phyloP scores from a whole-genome alignment of 2,888 invertebrate genomes.

The Ophion obscuratus region DNA sequence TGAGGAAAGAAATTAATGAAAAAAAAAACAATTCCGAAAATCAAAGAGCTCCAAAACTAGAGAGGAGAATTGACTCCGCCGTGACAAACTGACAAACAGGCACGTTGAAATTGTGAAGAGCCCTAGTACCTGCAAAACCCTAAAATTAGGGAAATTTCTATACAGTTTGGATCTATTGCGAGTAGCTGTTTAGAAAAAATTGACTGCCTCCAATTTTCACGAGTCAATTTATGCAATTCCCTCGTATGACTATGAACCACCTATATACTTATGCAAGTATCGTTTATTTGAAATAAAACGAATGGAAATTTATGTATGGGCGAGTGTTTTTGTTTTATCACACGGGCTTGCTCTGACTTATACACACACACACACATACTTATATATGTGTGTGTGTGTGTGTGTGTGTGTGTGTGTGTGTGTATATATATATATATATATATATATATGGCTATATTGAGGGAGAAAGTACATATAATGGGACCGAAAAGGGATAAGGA shows the following conservation, averaged over 20 bases:
- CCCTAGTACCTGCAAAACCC: too few species aligned
- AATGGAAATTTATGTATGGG: slow-evolving; percentile 36
- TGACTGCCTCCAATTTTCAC: not conserved
- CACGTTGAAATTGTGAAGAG: too few species aligned
- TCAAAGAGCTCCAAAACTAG: too few species aligned
- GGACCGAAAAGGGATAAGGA: slow-evolving; percentile 45
- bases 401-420: too few species aligned
- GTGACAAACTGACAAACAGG: too few species aligned
- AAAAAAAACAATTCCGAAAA: too few species aligned
- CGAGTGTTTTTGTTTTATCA: slow-evolving; percentile 54
- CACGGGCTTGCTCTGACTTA: slow-evolving; percentile 31
- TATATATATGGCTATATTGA: not conserved
- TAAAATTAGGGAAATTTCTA: too few species aligned
- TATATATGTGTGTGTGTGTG: too few species aligned
- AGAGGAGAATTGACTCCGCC: too few species aligned
- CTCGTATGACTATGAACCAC: not conserved
- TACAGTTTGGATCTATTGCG: too few species aligned
- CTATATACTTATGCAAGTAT: not conserved
- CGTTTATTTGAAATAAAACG: slow-evolving; percentile 45
- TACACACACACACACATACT: too few species aligned
- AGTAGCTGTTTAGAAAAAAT: not conserved
- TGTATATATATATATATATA: not conserved
- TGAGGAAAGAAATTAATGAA: too few species aligned
- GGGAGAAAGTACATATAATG: slow-evolving; percentile 33
- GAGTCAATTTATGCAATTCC: not conserved